Evolutionary conservation across 1,140 invertebrate species (phyloP).

Genomic region (Drosophila rufa): DNA sequence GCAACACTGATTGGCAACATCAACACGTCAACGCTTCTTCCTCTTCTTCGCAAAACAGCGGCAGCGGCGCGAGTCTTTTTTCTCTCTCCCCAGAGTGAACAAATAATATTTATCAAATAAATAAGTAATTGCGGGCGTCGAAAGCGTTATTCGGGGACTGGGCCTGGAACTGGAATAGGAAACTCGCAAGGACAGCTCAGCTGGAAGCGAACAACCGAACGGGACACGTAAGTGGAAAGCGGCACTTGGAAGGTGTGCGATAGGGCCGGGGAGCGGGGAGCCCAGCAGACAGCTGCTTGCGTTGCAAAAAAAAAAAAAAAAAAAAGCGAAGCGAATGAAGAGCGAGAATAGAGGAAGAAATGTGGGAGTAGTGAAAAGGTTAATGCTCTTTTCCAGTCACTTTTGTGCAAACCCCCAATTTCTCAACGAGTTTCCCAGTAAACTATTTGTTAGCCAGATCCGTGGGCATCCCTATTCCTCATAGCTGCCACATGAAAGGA

Average conservation of each 20-base stretch:
- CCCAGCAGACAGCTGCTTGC: conserved; percentile 64
- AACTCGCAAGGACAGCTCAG: conserved; percentile 10
- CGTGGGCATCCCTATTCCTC: not conserved
- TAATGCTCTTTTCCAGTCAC: conserved; percentile 35
- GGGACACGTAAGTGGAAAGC: conserved; percentile 44
- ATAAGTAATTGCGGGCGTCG: conserved; percentile 2
- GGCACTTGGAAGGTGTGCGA: not conserved
- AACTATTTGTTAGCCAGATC: not conserved
- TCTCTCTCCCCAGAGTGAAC: not conserved
- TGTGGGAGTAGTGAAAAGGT: conserved; percentile 44
- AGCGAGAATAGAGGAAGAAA: conserved; percentile 25
- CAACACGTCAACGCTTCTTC: conserved; percentile 77
- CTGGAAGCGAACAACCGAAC: conserved; percentile 25
- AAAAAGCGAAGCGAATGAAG: conserved; percentile 32
- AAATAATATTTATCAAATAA: conserved; percentile 25
- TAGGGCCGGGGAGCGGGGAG: not conserved
- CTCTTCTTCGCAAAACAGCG: conserved; percentile 48
- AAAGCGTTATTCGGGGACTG: not conserved
- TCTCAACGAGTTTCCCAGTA: conserved; percentile 2
- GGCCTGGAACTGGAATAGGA: conserved; percentile 2
- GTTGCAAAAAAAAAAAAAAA: conserved; percentile 62
- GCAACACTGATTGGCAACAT: conserved; percentile 16
- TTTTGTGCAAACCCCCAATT: not conserved
- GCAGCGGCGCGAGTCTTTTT: conserved; percentile 25
- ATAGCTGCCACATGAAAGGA: conserved; percentile 5